These are phyloP conservation scores for Macroramphosus scolopax DNA, from an alignment of 2,797 vertebrate genomes.

Conservation along the genomic window DNA sequence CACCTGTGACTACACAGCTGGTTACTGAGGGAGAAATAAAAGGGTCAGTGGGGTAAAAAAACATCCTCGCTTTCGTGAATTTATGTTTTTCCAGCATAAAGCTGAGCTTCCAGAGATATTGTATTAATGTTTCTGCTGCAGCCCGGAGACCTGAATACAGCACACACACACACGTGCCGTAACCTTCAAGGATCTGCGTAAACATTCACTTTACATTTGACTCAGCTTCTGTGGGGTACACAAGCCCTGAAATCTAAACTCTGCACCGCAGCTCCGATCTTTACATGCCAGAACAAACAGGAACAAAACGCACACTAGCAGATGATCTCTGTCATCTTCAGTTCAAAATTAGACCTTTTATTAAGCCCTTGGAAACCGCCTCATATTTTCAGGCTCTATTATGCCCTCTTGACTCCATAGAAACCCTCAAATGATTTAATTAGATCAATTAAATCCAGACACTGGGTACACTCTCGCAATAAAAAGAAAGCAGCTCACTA, in stretches of 20 bases:
- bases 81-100: constrained; percentile 3
- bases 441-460: constrained; percentile 63
- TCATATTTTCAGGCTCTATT: constrained; percentile 44
- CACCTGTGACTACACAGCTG: too few relatives aligned
- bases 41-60: too few relatives aligned
- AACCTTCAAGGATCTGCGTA: constrained; percentile 6
- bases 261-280: constrained; percentile 7
- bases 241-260: constrained; percentile 5
- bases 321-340: background rate
- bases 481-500: constrained; percentile 13
- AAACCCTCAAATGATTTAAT: constrained; percentile 65
- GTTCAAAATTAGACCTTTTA: background rate
- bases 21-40: too few relatives aligned
- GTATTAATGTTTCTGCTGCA: constrained; percentile 11
- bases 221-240: background rate
- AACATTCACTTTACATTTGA: constrained; percentile 17
- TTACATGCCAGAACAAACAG: constrained; percentile 18
- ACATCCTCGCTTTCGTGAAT: too few relatives aligned
- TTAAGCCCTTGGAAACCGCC: background rate
- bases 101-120: constrained; percentile 5
- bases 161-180: background rate
- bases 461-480: constrained; percentile 45
- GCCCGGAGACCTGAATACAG: constrained; percentile 2
- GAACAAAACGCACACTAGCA: constrained; percentile 14
- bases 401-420: constrained; percentile 60